Evolutionary conservation across 92 coral and sea anemone species (phyloP).

Genomic region (Metridium senile): DNA sequence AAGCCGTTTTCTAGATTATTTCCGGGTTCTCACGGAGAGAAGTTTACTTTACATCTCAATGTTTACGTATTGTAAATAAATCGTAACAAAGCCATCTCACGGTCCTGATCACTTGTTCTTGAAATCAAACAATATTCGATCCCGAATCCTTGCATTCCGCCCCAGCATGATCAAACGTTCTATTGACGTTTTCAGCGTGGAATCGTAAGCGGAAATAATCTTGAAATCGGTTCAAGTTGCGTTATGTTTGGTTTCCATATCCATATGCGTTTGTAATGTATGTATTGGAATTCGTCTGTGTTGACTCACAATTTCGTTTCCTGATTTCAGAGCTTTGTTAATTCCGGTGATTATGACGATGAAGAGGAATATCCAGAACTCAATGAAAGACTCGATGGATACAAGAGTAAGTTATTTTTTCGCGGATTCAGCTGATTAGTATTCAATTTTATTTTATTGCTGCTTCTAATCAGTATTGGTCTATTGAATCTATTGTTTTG

Average conservation of each 20-base stretch:
- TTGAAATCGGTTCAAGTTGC: not conserved
- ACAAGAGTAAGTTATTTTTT: conserved; percentile 70
- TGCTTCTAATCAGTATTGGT: too few species aligned
- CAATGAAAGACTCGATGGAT: conserved; percentile 64
- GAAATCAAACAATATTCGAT: not conserved
- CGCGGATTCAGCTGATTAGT: too few species aligned
- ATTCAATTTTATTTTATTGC: too few species aligned
- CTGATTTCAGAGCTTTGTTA: conserved; percentile 65
- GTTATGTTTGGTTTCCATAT: not conserved
- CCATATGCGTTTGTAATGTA: not conserved
- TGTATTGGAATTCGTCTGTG: not conserved
- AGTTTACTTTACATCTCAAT: not conserved
- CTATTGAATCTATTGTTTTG: too few species aligned
- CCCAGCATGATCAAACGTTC: not conserved
- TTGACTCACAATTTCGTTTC: not conserved
- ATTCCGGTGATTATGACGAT: conserved; percentile 93
- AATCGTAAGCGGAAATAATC: conserved; percentile 12
- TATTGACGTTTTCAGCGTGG: not conserved
- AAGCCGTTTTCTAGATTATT: conserved; percentile 1
- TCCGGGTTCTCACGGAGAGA: conserved; percentile 14
- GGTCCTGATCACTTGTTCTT: not conserved
- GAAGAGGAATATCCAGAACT: conserved; percentile 96
- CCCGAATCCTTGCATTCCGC: not conserved
- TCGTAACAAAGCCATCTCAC: not conserved
- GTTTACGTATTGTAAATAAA: not conserved